Percentiles rank a stretch among this genome's conserved stretches.
phyloP scores from a whole-genome alignment of 2,113 vertebrate species.

The Dinomys branickii region DNA sequence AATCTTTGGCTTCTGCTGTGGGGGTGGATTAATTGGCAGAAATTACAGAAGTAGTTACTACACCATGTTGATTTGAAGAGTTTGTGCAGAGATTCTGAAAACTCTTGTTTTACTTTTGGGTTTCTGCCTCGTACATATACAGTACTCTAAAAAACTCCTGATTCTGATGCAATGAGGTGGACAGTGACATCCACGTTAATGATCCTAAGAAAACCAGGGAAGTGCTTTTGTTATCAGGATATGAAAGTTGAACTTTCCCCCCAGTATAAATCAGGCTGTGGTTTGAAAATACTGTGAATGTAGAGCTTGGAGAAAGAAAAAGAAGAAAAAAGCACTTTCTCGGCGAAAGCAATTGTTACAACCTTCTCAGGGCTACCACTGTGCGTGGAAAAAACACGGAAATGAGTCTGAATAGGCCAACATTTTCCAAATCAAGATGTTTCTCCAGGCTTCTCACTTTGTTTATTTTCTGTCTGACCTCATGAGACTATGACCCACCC shows the following conservation, averaged over 20 bases:
- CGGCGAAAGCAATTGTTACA: background rate
- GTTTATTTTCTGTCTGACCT: constrained; percentile 69
- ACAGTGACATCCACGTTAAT: background rate
- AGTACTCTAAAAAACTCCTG: background rate
- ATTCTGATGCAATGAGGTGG: constrained; percentile 22
- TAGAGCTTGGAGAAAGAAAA: background rate
- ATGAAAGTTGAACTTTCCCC: constrained; percentile 14
- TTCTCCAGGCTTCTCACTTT: constrained; percentile 32
- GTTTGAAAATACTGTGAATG: constrained; percentile 6
- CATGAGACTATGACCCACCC: background rate
- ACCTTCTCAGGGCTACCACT: constrained; percentile 33
- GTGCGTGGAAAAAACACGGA: constrained; percentile 38
- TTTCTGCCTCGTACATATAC: background rate
- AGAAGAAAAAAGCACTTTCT: background rate
- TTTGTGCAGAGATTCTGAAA: constrained; percentile 39
- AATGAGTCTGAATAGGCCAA: constrained; percentile 59
- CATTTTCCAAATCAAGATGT: constrained; percentile 64
- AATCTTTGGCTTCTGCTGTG: constrained; percentile 53
- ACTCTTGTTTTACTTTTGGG: background rate
- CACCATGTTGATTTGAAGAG: constrained; percentile 36
- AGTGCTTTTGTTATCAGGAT: constrained; percentile 1
- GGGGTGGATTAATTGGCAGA: constrained; percentile 56
- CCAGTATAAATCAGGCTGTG: background rate
- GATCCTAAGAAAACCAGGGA: background rate
- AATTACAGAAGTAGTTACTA: constrained; percentile 34